Percentiles rank a stretch among this genome's conserved stretches.
These are phyloP conservation scores for Megalops cyprinoides DNA, from an alignment of 2,797 vertebrate species.

Conservation along the genomic window DNA sequence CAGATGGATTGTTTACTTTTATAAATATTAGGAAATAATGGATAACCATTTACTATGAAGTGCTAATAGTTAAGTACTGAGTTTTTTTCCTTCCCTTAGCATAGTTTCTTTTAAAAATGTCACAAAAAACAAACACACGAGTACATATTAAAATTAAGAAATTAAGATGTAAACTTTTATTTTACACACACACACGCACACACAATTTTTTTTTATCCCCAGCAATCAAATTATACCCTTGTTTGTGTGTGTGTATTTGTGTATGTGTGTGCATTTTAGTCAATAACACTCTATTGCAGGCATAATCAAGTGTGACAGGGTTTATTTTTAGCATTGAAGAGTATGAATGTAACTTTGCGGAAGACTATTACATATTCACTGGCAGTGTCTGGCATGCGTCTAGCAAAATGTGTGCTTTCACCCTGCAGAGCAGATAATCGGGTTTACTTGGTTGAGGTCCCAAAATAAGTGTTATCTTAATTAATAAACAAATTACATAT, in stretches of 20 bases:
- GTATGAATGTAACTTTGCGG: constrained; percentile 73
- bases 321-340: constrained; percentile 76
- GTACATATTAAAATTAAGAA: not conserved
- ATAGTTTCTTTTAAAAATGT: not conserved
- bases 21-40: constrained; percentile 3
- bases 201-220: not conserved
- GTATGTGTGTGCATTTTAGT: constrained; percentile 52
- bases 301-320: constrained; percentile 71
- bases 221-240: constrained; percentile 47
- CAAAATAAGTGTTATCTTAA: constrained; percentile 82
- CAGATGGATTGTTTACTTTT: not conserved
- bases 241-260: constrained; percentile 49
- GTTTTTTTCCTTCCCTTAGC: not conserved
- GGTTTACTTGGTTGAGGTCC: constrained; percentile 78
- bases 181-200: not conserved
- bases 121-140: not conserved
- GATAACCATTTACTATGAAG: not conserved
- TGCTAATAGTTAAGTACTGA: not conserved
- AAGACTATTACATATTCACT: constrained; percentile 71
- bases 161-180: not conserved
- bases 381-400: constrained; percentile 53
- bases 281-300: constrained; percentile 67
- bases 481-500: constrained; percentile 82
- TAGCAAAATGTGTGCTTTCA: constrained; percentile 64
- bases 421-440: constrained; percentile 77